Base-by-base conservation (phyloP, 1,140 invertebrate species). In the Eumaeus atala region DNA sequence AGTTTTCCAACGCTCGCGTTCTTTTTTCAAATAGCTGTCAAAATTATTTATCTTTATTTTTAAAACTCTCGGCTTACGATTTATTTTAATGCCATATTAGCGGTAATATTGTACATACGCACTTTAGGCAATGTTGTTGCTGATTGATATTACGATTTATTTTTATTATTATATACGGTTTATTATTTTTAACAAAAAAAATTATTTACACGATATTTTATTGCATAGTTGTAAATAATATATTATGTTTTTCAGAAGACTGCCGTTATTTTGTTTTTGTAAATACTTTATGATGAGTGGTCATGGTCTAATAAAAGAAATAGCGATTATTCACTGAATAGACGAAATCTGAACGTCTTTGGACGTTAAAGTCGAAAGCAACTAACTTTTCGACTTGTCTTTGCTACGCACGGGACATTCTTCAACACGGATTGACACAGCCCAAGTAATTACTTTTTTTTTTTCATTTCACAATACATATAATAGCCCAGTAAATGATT, bases 81-180 rank as follows among this genome's bases (percentile, higher is more conserved):
- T 62, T 69, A 69, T 75, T 77, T 73, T 70, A 83, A 77, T 76
- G 83, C 83, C 83, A 86, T 86, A 83, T 80, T 86, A 86, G 83
- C 77, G 67, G 74, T 74, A 72, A 64, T 59, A 77, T 73, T 84
- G 78, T 59, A 83, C 48, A 53, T 77, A 78, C 64, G 51, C 59
- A 57, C 57, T 58, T 76, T 75, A 74, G 64, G 67, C 66, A 66
- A 76, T 63, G 70, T 80, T 78, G 64, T 79, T 58, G 70, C 72
- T 75, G 81, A 42, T 66, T 56, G 62, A 69, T 71, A 58, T 61
- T 71, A 72, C 63, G 48, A 51, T 74, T 77, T 78, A 71, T 69
- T 77, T 68, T 74, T 73, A 72, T 72, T 71, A 70, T 66, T 58
- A 28, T 28, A 28, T 28, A 67, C 64, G 51, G 66, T 74, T 28